Conservation (phyloP, 2,113 vertebrate genomes). For the Gadus chalcogrammus region DNA sequence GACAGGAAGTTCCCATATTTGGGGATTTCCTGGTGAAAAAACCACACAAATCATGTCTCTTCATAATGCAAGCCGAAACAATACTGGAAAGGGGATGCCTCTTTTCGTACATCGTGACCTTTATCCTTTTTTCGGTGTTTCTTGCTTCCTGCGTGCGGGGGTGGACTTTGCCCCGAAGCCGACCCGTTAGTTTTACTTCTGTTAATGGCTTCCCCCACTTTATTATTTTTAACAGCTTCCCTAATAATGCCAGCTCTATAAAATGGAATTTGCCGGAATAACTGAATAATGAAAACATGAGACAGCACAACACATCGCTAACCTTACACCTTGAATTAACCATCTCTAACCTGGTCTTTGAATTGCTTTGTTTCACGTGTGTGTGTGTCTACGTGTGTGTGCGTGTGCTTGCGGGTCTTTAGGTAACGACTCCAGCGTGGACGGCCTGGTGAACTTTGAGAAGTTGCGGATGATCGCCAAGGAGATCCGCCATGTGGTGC, state of each 20-base stretch:
- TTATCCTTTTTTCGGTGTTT: neutral
- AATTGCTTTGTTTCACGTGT: neutral
- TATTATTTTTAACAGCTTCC: neutral
- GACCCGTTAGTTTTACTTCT: conserved; percentile 44
- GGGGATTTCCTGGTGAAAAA: neutral
- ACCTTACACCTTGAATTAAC: too few species aligned
- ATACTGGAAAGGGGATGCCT: neutral
- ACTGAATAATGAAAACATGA: too few species aligned
- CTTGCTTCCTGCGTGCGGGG: conserved; percentile 34
- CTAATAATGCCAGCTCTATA: conserved; percentile 18
- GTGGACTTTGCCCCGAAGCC: conserved; percentile 17
- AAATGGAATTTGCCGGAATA: neutral
- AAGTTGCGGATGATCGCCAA: conserved; percentile 97
- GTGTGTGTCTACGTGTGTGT: neutral
- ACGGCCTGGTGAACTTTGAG: conserved; percentile 96
- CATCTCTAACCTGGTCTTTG: too few species aligned
- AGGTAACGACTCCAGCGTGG: conserved; percentile 95
- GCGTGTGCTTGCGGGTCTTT: conserved; percentile 10
- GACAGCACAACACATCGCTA: too few species aligned
- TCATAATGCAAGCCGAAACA: neutral
- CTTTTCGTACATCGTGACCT: conserved; percentile 2
- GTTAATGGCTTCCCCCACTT: neutral
- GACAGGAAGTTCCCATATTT: too few species aligned
- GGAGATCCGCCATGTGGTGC: conserved; percentile 89
- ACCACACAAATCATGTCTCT: neutral